Conservation (phyloP, 1,140 invertebrate species). For the Cyrtorhinus lividipennis region DNA sequence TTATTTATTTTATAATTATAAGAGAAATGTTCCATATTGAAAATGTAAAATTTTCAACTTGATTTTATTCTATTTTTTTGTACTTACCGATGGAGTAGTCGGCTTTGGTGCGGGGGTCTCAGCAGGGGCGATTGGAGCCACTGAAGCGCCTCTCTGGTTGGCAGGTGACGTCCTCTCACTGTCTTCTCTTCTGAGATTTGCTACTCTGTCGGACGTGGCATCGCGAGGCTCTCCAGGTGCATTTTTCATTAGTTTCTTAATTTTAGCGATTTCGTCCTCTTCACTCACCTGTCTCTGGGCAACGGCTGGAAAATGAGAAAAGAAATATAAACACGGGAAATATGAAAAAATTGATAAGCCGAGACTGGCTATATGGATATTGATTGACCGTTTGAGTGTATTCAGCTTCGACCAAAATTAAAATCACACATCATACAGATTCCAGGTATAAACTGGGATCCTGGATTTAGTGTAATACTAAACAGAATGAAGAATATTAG, state of each 20-base stretch:
- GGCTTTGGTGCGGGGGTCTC: constrained; percentile 17
- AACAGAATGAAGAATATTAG: too few relatives aligned
- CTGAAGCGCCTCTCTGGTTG: constrained; percentile 13
- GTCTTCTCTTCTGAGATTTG: constrained; percentile 31
- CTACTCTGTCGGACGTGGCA: constrained; percentile 34
- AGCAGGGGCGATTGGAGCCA: constrained; percentile 19
- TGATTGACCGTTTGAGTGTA: background rate
- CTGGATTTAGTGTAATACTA: too few relatives aligned
- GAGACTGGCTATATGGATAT: background rate
- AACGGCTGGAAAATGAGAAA: constrained; percentile 6
- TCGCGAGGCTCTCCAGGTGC: constrained; percentile 37
- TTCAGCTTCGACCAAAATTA: background rate
- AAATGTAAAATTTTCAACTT: too few relatives aligned
- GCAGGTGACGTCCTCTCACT: constrained; percentile 22
- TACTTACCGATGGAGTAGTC: too few relatives aligned
- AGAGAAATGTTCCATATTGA: too few relatives aligned
- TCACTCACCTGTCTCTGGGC: constrained; percentile 55
- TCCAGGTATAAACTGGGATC: too few relatives aligned
- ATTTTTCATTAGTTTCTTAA: constrained; percentile 74
- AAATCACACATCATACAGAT: too few relatives aligned
- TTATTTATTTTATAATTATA: too few relatives aligned
- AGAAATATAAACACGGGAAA: background rate
- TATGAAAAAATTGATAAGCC: background rate
- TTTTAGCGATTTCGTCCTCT: constrained; percentile 77
- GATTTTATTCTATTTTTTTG: too few relatives aligned